A percentile compares a stretch with the other conserved stretches of the same genome.
Evolutionary conservation across 2,888 invertebrate genomes (phyloP).

Genomic region (Yponomeuta plumbellus): DNA sequence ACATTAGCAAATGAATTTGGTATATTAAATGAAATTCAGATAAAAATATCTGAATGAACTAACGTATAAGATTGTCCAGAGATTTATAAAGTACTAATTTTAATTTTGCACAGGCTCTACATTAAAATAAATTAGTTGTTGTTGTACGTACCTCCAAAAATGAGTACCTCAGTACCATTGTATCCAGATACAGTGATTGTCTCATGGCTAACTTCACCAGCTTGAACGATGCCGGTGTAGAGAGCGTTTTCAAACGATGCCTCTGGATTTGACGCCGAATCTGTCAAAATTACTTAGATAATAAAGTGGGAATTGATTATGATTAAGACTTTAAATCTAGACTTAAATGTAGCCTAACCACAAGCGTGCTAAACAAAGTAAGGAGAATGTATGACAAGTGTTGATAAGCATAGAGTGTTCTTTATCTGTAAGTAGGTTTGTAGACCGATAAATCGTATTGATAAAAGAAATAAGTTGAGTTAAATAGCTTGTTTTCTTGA

Average conservation of each 20-base stretch:
- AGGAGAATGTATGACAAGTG: background rate
- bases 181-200: conserved; percentile 40
- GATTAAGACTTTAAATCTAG: conserved; percentile 14
- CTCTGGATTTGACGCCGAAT: conserved; percentile 22
- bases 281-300: conserved; percentile 15
- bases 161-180: conserved; percentile 33
- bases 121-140: background rate
- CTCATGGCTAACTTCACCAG: conserved; percentile 43
- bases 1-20: no score
- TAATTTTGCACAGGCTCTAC: no score
- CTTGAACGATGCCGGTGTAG: conserved; percentile 42
- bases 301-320: background rate
- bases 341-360: conserved; percentile 37
- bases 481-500: background rate
- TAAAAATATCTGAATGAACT: no score
- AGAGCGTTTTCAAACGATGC: conserved; percentile 45
- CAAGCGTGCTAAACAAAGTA: conserved; percentile 22
- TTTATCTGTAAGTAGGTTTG: background rate
- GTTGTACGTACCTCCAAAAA: conserved; percentile 43
- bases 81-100: no score
- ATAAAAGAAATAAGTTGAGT: background rate
- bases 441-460: background rate
- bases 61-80: no score
- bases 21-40: no score
- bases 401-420: background rate